Percentiles rank a stretch among this genome's conserved stretches.
phyloP scores from a whole-genome alignment of 2,113 vertebrate genomes.

The Psilopsiagon aymara region DNA sequence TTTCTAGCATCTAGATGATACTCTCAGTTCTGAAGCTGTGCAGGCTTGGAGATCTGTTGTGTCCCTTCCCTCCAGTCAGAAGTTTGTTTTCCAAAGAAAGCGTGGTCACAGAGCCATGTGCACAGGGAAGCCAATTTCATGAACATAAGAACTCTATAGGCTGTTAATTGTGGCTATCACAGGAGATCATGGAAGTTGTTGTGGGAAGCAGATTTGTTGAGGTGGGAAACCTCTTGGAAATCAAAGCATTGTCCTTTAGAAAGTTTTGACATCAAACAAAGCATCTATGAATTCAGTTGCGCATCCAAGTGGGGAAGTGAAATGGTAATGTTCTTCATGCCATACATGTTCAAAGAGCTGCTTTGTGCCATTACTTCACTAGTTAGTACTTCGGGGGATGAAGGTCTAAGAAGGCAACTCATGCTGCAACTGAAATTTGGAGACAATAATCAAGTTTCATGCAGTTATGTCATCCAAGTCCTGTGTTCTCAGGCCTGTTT shows the following conservation, averaged over 20 bases:
- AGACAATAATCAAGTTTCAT: not conserved
- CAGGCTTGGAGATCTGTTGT: rapidly evolving
- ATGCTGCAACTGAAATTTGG: not conserved
- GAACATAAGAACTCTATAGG: not conserved
- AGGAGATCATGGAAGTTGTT: not conserved
- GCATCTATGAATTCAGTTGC: not conserved
- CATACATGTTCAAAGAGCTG: not conserved
- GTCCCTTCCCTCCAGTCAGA: not conserved
- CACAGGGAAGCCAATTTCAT: not conserved
- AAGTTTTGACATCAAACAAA: not conserved
- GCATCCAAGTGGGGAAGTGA: not conserved
- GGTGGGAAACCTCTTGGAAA: not conserved
- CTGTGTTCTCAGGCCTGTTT: not conserved
- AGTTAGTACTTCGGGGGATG: not conserved
- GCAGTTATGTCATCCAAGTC: not conserved
- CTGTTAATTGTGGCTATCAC: not conserved
- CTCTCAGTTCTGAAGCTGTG: not conserved
- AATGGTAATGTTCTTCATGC: not conserved
- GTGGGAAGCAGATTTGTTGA: not conserved
- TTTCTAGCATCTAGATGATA: not conserved
- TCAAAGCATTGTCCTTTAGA: not conserved
- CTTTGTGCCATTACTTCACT: not conserved
- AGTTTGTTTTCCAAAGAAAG: not conserved
- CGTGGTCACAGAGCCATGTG: not conserved
- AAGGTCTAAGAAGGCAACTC: not conserved